Conservation (phyloP, 2,113 vertebrate species). For the Rhodinocichla rosea region DNA sequence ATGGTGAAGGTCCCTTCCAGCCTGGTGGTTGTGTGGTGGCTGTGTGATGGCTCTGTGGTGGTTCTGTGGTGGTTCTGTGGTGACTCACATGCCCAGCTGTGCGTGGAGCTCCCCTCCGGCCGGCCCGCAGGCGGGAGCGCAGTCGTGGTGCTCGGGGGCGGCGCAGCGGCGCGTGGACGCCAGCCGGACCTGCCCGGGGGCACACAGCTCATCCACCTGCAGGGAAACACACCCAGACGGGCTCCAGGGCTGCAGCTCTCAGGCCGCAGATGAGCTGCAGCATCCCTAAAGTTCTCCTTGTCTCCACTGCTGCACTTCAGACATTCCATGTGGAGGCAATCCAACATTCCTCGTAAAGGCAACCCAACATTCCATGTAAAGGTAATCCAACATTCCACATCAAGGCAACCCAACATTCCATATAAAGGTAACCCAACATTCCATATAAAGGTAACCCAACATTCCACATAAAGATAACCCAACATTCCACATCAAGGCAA, state of each 20-base stretch:
- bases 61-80: not conserved
- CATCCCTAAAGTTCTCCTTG: not conserved
- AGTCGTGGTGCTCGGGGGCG: slow-evolving; percentile 72
- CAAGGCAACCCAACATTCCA: no score
- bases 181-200: slow-evolving; percentile 76
- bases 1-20: not conserved
- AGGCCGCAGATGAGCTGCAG: not conserved
- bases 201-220: slow-evolving; percentile 83
- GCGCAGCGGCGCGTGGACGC: slow-evolving; percentile 81
- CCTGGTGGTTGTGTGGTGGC: not conserved
- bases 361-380: no score
- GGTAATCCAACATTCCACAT: no score
- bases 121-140: slow-evolving; percentile 75
- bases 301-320: accelerated
- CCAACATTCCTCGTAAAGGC: no score
- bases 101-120: slow-evolving; percentile 77
- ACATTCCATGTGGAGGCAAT: accelerated
- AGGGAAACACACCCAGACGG: not conserved
- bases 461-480: no score
- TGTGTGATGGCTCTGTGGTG: no score
- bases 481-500: no score
- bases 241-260: not conserved
- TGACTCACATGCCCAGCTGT: slow-evolving; percentile 87
- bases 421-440: no score
- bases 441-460: no score